phyloP scores from a whole-genome alignment of 2,113 vertebrate species.

The Leptocoma aspasia region DNA sequence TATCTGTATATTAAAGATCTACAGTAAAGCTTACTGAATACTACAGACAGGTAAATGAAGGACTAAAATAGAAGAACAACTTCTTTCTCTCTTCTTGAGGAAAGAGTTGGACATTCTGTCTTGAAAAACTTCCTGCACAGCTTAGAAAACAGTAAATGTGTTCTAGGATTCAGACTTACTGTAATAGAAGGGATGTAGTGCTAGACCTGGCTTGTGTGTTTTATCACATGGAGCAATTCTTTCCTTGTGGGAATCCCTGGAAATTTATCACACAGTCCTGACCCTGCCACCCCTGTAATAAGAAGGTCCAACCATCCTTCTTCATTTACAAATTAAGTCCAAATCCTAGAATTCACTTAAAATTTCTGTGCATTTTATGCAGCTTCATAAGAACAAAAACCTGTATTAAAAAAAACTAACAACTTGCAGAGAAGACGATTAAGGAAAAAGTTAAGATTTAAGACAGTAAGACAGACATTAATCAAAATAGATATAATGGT shows the following conservation, averaged over 20 bases:
- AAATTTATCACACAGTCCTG: background rate
- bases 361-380: background rate
- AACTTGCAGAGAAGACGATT: background rate
- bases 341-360: background rate
- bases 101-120: background rate
- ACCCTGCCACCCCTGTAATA: background rate
- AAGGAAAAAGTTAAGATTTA: background rate
- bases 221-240: background rate
- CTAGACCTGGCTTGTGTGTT: background rate
- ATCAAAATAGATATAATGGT: background rate
- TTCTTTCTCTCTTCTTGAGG: background rate
- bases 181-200: background rate
- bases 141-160: background rate
- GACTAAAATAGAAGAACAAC: background rate
- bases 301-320: background rate
- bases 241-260: background rate
- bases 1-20: background rate
- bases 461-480: background rate
- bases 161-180: background rate
- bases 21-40: background rate
- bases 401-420: accelerated
- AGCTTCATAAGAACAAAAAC: background rate
- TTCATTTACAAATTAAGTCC: background rate
- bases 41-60: background rate
- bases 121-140: background rate